These are phyloP conservation scores for Cerceris ruficornis DNA, from an alignment of 2,888 invertebrate genomes.

Conservation along the genomic window DNA sequence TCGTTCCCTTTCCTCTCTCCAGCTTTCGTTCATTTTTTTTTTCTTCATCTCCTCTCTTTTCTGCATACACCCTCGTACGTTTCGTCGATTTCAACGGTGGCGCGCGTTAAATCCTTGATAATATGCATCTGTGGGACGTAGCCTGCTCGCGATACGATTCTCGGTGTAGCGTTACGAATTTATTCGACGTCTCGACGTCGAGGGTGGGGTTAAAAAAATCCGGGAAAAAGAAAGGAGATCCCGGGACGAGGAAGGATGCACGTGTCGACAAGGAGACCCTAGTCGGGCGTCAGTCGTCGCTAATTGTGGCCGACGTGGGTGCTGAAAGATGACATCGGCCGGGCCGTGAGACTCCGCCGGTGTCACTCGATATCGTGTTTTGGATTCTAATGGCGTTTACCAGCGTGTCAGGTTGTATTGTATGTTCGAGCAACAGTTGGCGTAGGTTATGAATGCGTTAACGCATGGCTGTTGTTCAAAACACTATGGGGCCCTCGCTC, in stretches of 20 bases:
- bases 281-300: slow-evolving; percentile 27
- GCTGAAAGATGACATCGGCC: slow-evolving; percentile 60
- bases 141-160: slow-evolving; percentile 4
- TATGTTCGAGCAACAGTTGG: slow-evolving; percentile 53
- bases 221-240: not conserved
- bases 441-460: slow-evolving; percentile 47
- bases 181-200: slow-evolving; percentile 21
- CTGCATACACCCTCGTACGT: slow-evolving; percentile 1
- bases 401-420: slow-evolving; percentile 50
- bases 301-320: slow-evolving; percentile 58
- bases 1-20: slow-evolving; percentile 17
- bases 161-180: slow-evolving; percentile 40
- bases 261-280: slow-evolving; percentile 5
- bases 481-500: slow-evolving; percentile 21
- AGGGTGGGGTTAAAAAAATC: slow-evolving; percentile 8
- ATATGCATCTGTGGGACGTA: slow-evolving; percentile 38
- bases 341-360: slow-evolving; percentile 46
- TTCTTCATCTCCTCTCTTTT: not conserved
- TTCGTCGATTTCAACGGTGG: not conserved
- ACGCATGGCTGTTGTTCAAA: slow-evolving; percentile 44
- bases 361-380: slow-evolving; percentile 58
- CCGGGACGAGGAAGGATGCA: not conserved
- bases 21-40: not conserved
- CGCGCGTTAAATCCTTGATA: slow-evolving; percentile 26
- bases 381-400: slow-evolving; percentile 51